phyloP scores from a whole-genome alignment of 2,797 vertebrate species.

The Dendrocincla tyrannina region DNA sequence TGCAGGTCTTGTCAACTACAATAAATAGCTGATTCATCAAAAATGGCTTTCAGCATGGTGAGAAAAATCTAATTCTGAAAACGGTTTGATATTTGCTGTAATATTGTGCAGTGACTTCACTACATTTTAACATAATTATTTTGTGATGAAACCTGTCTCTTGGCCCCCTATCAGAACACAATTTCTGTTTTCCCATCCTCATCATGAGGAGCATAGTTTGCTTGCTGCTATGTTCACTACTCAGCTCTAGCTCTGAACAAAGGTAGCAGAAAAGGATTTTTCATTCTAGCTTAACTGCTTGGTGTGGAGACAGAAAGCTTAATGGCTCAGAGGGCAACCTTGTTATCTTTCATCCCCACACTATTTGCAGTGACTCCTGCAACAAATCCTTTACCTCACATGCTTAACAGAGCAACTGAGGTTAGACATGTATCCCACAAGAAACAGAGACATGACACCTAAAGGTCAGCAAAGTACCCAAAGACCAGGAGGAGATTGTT shows the following conservation, averaged over 20 bases:
- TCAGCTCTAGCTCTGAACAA: background rate
- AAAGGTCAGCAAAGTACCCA: background rate
- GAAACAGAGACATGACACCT: rapidly evolving
- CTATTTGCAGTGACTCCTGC: background rate
- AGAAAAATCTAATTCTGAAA: background rate
- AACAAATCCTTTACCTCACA: background rate
- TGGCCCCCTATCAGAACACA: background rate
- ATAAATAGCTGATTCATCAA: background rate
- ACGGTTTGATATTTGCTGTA: background rate
- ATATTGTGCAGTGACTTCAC: background rate
- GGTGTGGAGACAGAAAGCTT: background rate
- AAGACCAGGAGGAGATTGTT: background rate
- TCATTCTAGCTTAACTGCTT: background rate
- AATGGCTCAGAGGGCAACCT: background rate
- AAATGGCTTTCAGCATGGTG: background rate
- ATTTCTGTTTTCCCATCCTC: background rate
- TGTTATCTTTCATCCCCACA: background rate
- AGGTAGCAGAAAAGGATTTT: background rate
- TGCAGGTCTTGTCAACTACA: background rate
- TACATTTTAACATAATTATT: background rate
- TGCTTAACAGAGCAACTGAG: background rate
- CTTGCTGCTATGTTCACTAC: background rate
- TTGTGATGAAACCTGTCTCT: background rate
- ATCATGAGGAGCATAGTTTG: background rate
- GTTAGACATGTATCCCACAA: background rate